Conservation (phyloP, 2,113 vertebrate species). For the Toxotes jaculatrix region DNA sequence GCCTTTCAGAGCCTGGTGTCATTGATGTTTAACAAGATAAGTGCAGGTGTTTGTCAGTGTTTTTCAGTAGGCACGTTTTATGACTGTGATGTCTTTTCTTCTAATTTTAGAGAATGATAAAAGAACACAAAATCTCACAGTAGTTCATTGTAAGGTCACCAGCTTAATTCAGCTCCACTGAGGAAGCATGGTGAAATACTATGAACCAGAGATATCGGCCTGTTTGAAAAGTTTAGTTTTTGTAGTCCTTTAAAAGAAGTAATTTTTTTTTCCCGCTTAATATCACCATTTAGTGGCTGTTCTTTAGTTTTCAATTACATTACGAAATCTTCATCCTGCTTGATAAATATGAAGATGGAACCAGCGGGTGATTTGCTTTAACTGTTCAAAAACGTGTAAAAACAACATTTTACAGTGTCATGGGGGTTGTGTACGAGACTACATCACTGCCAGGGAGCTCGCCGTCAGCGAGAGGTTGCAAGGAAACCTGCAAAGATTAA, state of each 20-base stretch:
- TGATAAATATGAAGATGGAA: too few species aligned
- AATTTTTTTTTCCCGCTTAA: too few species aligned
- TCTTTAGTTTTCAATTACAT: not conserved
- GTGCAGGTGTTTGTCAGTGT: not conserved
- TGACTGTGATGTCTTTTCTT: not conserved
- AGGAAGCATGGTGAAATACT: not conserved
- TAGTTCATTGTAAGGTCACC: not conserved
- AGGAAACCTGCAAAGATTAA: not conserved
- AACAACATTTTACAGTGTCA: not conserved
- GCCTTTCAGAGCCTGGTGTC: constrained; percentile 34
- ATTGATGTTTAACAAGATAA: constrained; percentile 18
- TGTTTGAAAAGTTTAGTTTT: not conserved
- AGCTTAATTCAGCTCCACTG: not conserved
- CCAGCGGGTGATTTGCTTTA: too few species aligned
- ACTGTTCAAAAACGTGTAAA: not conserved
- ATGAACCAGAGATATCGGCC: too few species aligned
- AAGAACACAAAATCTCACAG: not conserved
- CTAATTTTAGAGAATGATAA: not conserved
- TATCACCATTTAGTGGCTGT: not conserved
- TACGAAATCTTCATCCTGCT: too few species aligned
- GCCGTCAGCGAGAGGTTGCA: not conserved
- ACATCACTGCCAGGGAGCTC: not conserved
- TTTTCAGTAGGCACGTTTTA: not conserved
- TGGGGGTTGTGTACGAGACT: not conserved
- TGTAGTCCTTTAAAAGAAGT: too few species aligned